Evolutionary conservation across 2,113 vertebrate species (phyloP), one percentile per base, ranked within the genome.

Genomic region (Craseonycteris thonglongyai): DNA sequence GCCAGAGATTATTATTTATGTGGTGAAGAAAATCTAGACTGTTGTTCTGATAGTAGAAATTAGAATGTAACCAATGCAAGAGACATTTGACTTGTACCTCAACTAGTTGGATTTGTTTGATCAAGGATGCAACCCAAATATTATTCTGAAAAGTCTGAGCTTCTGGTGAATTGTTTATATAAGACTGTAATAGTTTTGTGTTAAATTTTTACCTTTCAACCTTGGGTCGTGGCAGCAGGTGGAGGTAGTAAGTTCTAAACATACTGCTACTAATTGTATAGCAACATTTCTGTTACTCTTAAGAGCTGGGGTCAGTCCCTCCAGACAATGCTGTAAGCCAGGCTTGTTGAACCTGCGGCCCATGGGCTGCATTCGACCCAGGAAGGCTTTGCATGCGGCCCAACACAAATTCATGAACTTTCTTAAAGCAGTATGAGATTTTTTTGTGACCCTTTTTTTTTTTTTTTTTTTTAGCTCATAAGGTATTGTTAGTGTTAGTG

Each of bases 31-130:
- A 88, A 74, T 92, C 42, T 81, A 28, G 56, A 59, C 35, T 87
- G 1, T 71, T 93, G 75, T 88, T 79, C 72, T 95, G 45, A 47
- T 85, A 76, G 18, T 78, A 82, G 35, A 93, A 94, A 61, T 88
- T 83, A 68, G 10, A 80, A 83, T 84, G 26, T 91, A 94, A 71
- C 45, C 76, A 94, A 30, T 66, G 3, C 15, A 91, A 40, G 69
- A 94, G 49, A 79, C 10, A 35, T 75, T 75, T 84, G 30, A 80
- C 11, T 21, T 63, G 33, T n/a, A 76, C 54, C 51, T 69, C 35
- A 49, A 15, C 47, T 58, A 21, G 15, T 66, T 93, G 65, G 22
- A 72, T 80, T 78, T 72, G 22, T 85, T 93, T 85, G 33, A 90
- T 49, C 21, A 79, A 90, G 80, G 47, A 49, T 19, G 49, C 49